Evolutionary conservation across 2,797 vertebrate genomes (phyloP).

Genomic region (Neosilurus hyrtlii): DNA sequence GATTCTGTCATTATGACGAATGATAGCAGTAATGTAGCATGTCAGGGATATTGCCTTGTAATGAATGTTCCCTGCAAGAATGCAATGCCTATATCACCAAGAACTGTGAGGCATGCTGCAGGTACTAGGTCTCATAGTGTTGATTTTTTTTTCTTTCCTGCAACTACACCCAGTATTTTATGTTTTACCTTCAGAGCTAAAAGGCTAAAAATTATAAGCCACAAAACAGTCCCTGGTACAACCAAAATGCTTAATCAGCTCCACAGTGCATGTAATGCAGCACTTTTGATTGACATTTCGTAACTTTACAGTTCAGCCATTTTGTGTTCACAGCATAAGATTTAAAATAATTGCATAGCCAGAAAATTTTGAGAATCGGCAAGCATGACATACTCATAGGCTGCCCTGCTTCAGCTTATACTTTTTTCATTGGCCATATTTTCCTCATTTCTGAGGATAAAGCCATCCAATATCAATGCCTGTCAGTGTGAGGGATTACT

Average conservation of each 20-base stretch:
- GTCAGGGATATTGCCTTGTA: background rate
- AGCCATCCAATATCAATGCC: constrained; percentile 36
- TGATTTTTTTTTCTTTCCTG: background rate
- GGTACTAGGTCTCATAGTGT: background rate
- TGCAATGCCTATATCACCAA: constrained; percentile 13
- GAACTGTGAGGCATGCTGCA: constrained; percentile 17
- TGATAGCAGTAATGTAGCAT: constrained; percentile 20
- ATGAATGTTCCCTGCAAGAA: constrained; percentile 16
- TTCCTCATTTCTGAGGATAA: constrained; percentile 6
- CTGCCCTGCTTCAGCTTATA: background rate
- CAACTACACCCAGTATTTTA: background rate
- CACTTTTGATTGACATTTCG: background rate
- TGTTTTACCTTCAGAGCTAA: constrained; percentile 5
- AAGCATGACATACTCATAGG: constrained; percentile 1
- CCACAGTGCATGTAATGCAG: background rate
- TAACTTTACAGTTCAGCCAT: background rate
- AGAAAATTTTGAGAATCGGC: background rate
- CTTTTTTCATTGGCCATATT: constrained; percentile 3
- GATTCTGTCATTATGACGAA: constrained; percentile 17
- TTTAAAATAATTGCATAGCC: background rate
- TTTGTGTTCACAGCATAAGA: constrained; percentile 3
- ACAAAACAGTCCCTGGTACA: background rate
- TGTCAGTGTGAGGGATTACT: constrained; percentile 45
- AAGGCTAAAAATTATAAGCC: background rate
- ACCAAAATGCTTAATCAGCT: constrained; percentile 7